These are phyloP conservation scores for Sebastes flavidus DNA, from an alignment of 2,797 vertebrate species.

Conservation along the genomic window DNA sequence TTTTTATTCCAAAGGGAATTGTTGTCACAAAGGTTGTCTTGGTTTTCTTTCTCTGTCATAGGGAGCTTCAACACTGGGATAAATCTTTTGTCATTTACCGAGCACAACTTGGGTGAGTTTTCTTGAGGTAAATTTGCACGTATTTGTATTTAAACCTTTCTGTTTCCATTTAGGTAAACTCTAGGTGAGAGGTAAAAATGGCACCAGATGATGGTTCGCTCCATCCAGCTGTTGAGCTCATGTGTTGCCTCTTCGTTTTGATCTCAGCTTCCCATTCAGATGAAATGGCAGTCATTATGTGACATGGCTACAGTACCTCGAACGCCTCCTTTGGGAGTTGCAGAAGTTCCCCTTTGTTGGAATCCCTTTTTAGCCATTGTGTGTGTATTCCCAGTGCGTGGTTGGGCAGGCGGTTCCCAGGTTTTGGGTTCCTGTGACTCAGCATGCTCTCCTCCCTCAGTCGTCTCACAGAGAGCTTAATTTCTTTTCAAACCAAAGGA, in stretches of 20 bases:
- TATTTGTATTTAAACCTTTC: constrained; percentile 21
- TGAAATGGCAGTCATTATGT: constrained; percentile 78
- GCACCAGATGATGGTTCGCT: constrained; percentile 52
- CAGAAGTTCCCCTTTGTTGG: constrained; percentile 78
- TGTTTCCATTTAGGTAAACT: constrained; percentile 28
- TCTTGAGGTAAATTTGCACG: constrained; percentile 13
- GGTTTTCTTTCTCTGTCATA: constrained; percentile 49
- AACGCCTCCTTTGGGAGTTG: constrained; percentile 74
- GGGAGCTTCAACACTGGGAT: constrained; percentile 71
- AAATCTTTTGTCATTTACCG: constrained; percentile 74
- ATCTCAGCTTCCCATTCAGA: constrained; percentile 67
- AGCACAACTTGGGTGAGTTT: constrained; percentile 78
- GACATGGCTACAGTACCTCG: constrained; percentile 76
- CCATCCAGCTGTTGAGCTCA: constrained; percentile 70
- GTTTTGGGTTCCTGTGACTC: constrained; percentile 83
- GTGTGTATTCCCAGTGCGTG: constrained; percentile 77
- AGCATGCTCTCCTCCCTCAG: constrained; percentile 74
- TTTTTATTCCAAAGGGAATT: neutral
- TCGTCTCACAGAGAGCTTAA: constrained; percentile 71
- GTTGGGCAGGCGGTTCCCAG: constrained; percentile 75
- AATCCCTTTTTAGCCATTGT: constrained; percentile 83
- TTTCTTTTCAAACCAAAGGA: constrained; percentile 71
- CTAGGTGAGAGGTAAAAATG: constrained; percentile 55
- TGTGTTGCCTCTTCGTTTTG: constrained; percentile 61
- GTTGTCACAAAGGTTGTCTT: neutral